Base-by-base conservation (phyloP, 1,140 invertebrate genomes). In the Sminthurides bifidus region DNA sequence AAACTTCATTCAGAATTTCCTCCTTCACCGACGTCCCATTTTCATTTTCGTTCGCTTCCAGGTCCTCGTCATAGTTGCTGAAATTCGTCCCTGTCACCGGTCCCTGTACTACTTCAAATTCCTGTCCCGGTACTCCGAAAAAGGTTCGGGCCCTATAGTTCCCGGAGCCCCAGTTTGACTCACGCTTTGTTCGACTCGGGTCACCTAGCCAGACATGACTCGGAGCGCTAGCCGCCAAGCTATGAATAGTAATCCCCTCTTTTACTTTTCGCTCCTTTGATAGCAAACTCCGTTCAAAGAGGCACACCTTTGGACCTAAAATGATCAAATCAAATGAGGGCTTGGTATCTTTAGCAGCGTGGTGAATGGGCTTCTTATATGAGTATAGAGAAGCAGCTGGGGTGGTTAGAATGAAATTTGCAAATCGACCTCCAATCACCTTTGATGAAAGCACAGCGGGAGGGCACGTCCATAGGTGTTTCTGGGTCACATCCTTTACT, bases 61-160 rank as follows among this genome's bases (percentile, higher is more conserved):
- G 5, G 21, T 48, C 26, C 12, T 48, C 44, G 26, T 48, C 44
- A 48, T 24, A n/a, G n/a, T n/a, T n/a, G n/a, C n/a, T n/a, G n/a
- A n/a, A n/a, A n/a, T n/a, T n/a, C 19, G 6, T 48, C 44, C 30
- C 4, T 6, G 6, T 24, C 6, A 8, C 8, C 8, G 5, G 19
- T 48, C 6, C 5, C 6, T 8, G 8, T 27, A 27, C 21, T 27
- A 6, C 27, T 5, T 48, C 44, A 15, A 48, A 30, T 4, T 4
- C 10, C 24, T 48, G 44, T 14, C 24, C 44, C 24, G 44, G 44
- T 4, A 19, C 12, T 30, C 44, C 44, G 24, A 48, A 27, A 21
- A 48, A 48, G 8, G 44, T 48, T 26, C 44, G 44, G 40, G 21
- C 17, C 21, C 40, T 43, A n/a, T 43, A 35, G 33, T 35, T 35